Evolutionary conservation across 2,888 invertebrate species (phyloP), one percentile per base, ranked within the genome.

Genomic region (Sepioteuthis lessoniana): DNA sequence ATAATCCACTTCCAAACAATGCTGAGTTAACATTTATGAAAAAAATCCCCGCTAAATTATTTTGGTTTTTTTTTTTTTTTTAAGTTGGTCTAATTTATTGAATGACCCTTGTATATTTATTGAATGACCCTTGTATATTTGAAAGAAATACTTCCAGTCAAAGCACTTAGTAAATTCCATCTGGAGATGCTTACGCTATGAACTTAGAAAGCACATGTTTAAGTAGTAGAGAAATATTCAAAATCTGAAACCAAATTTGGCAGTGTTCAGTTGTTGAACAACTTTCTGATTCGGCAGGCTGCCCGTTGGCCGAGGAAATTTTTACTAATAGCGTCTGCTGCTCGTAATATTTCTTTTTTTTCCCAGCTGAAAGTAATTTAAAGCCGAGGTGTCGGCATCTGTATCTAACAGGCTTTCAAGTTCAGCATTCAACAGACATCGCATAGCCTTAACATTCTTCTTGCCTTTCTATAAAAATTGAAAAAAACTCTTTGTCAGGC

Each of bases 351-450:
- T 35, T 76, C 35, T 35, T 76, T 19, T 76, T 35, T n/a, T 76
- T 31, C n/a, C n/a, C 76, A 76, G n/a, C 76, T 76, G 76, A 76
- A 76, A 76, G 76, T n/a, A 76, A 76, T 76, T 76, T n/a, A 76
- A n/a, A 76, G 76, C 76, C n/a, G n/a, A 76, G 76, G 76, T 76
- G n/a, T 76, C 76, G 76, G 76, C n/a, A 76, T 76, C n/a, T 3
- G n/a, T 76, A n/a, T 1, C 76, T n/a, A 19, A 76, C n/a, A 76
- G 76, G 16, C 76, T 76, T 76, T 76, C 76, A 76, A n/a, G n/a
- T 76, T 76, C n/a, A 19, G n/a, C n/a, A n/a, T 35, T 76, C n/a
- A 76, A 16, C 19, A 13, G 16, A 8, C 13, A 76, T n/a, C n/a
- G n/a, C n/a, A 76, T 13, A 76, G 19, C 76, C 3, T 76, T 35